Evolutionary conservation across 35 echinoderm and acorn worm species (phyloP).

Genomic region (Ptychodera flava): DNA sequence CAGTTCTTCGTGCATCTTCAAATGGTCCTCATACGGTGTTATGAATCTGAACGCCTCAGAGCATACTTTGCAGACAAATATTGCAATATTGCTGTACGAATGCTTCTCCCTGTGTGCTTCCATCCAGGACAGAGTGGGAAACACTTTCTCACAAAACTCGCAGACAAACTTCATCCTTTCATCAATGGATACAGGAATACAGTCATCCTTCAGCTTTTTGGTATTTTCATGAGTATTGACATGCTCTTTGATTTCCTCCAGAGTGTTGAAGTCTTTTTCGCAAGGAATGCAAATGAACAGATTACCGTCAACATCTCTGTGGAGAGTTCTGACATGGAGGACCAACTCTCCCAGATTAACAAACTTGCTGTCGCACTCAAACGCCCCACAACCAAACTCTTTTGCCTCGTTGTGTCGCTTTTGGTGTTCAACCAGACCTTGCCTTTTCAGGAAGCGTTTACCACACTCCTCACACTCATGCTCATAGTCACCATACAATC

Average conservation of each 20-base stretch:
- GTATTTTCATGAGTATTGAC: background rate
- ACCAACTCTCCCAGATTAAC: background rate
- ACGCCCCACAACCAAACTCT: background rate
- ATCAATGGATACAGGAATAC: conserved; percentile 49
- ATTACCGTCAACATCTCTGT: background rate
- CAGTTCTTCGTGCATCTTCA: conserved; percentile 58
- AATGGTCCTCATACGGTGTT: conserved; percentile 50
- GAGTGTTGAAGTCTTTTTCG: conserved; percentile 17
- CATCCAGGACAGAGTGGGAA: conserved; percentile 81
- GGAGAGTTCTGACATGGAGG: background rate
- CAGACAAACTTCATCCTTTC: conserved; percentile 68
- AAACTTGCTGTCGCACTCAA: background rate
- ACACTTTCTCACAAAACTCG: conserved; percentile 56
- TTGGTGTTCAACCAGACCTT: conserved; percentile 39
- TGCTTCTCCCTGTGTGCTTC: conserved; percentile 78
- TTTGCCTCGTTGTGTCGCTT: conserved; percentile 31
- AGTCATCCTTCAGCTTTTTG: conserved; percentile 70
- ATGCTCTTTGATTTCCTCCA: conserved; percentile 54
- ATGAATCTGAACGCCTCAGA: conserved; percentile 85
- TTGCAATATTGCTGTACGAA: conserved; percentile 38
- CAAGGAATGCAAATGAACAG: background rate
- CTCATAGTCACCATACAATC: background rate
- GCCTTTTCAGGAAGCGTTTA: conserved; percentile 73
- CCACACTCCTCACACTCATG: conserved; percentile 46
- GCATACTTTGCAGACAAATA: conserved; percentile 67